phyloP scores from a whole-genome alignment of 2,888 invertebrate genomes.

The Nomada ferruginata region DNA sequence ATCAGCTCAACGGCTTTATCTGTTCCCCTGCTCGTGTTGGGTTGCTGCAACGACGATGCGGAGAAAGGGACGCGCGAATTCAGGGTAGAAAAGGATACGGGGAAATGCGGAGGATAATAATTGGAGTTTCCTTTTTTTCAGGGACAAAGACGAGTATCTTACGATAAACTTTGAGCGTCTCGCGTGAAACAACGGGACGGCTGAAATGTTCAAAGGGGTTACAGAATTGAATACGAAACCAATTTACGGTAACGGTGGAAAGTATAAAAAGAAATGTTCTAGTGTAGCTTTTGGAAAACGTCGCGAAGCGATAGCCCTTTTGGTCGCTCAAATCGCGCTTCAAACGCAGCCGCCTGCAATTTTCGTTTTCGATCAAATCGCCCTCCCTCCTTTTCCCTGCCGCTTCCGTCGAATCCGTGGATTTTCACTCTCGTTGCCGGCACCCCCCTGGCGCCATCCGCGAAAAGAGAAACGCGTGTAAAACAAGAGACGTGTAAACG shows the following conservation, averaged over 20 bases:
- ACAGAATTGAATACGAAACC: not conserved
- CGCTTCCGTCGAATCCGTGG: not conserved
- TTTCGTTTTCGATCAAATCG: conserved; percentile 23
- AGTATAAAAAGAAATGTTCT: conserved; percentile 16
- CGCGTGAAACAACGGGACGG: not conserved
- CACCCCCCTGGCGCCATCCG: not conserved
- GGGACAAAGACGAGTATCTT: not conserved
- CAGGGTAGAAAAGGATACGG: not conserved
- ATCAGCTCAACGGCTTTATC: conserved; percentile 59
- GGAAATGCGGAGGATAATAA: conserved; percentile 10
- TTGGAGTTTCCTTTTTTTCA: not conserved
- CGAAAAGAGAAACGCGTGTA: not conserved
- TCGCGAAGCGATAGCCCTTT: conserved; percentile 41
- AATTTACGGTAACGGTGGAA: not conserved
- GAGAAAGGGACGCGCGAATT: not conserved
- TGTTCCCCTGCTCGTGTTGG: conserved; percentile 15
- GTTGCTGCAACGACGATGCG: not conserved
- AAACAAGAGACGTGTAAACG: not conserved
- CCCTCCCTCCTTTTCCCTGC: not conserved
- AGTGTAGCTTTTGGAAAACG: conserved; percentile 33
- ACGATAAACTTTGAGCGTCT: not conserved
- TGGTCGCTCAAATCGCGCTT: conserved; percentile 43
- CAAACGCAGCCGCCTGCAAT: conserved; percentile 7
- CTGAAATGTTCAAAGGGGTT: not conserved
- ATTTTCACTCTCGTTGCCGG: conserved; percentile 20